Conservation (phyloP, 2,888 invertebrate genomes). For the Atrina japonica region DNA sequence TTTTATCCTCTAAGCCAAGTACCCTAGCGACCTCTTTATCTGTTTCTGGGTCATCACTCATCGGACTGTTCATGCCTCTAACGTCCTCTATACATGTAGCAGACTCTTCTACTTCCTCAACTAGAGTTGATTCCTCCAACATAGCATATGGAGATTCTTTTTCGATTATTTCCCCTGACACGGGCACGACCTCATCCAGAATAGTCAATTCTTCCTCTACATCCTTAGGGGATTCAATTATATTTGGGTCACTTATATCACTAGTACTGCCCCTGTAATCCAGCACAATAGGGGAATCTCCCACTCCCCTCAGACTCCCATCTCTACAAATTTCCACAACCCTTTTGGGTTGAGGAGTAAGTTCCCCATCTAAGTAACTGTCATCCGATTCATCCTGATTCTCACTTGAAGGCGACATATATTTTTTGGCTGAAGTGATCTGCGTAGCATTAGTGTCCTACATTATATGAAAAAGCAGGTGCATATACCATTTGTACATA, state of each 20-base stretch:
- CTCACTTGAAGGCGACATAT: not conserved
- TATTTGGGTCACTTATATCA: no score
- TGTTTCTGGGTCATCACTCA: conserved; percentile 30
- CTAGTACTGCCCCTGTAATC: conserved; percentile 23
- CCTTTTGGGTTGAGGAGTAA: not conserved
- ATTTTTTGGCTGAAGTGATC: conserved; percentile 4
- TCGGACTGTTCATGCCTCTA: no score
- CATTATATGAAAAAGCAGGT: not conserved
- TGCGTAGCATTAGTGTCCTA: no score
- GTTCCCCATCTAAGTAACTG: conserved; percentile 16
- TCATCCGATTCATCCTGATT: conserved; percentile 2
- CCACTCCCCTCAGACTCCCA: conserved; percentile 21
- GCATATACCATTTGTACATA: not conserved
- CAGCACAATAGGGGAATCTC: conserved; percentile 34
- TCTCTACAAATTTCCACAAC: conserved; percentile 18
- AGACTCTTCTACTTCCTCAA: not conserved
- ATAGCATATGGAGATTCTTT: not conserved
- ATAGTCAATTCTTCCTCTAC: conserved; percentile 23
- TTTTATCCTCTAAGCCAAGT: conserved; percentile 32
- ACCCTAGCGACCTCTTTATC: conserved; percentile 58
- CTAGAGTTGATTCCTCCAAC: conserved; percentile 6
- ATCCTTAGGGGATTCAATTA: conserved; percentile 12
- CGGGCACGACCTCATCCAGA: conserved; percentile 5
- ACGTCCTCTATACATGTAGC: conserved; percentile 2
- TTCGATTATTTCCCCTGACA: not conserved